Evolutionary conservation across 1,140 invertebrate genomes (phyloP).

Genomic region (Drosophila subobscura): DNA sequence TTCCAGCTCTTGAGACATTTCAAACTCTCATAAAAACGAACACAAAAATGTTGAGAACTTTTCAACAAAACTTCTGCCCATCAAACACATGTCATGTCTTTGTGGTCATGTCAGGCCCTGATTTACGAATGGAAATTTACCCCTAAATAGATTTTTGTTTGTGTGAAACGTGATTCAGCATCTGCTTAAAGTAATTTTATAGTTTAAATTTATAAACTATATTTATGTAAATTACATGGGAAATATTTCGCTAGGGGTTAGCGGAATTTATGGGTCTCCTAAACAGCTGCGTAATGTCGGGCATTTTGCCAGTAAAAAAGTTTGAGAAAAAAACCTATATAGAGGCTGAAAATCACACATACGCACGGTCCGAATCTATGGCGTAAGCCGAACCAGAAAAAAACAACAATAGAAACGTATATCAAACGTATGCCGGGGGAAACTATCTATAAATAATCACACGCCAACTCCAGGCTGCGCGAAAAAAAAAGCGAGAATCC

Average conservation of each 20-base stretch:
- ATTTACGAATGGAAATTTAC: conserved; percentile 56
- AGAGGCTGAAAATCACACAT: conserved; percentile 69
- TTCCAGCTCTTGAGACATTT: conserved; percentile 5
- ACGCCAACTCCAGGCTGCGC: conserved; percentile 52
- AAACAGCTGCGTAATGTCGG: conserved; percentile 79
- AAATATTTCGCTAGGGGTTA: conserved; percentile 13
- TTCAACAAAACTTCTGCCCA: conserved; percentile 7
- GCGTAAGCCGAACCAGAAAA: conserved; percentile 43
- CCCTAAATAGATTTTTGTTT: conserved; percentile 14
- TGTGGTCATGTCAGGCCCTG: conserved; percentile 50
- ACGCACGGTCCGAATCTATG: conserved; percentile 51
- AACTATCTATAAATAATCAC: conserved; percentile 72
- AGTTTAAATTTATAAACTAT: conserved; percentile 16
- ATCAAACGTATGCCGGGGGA: conserved; percentile 31
- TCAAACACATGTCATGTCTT: conserved; percentile 28
- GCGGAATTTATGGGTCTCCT: conserved; percentile 49
- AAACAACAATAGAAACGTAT: conserved; percentile 68
- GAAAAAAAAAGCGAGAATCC: conserved; percentile 12
- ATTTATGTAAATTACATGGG: conserved; percentile 58
- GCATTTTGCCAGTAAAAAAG: conserved; percentile 61
- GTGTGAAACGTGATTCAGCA: conserved; percentile 49
- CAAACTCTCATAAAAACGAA: conserved; percentile 35
- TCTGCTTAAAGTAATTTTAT: conserved; percentile 40
- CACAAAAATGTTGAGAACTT: conserved; percentile 9
- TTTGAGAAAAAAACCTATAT: conserved; percentile 19